phyloP scores from a whole-genome alignment of 2,888 invertebrate genomes.

The Amiota minor region DNA sequence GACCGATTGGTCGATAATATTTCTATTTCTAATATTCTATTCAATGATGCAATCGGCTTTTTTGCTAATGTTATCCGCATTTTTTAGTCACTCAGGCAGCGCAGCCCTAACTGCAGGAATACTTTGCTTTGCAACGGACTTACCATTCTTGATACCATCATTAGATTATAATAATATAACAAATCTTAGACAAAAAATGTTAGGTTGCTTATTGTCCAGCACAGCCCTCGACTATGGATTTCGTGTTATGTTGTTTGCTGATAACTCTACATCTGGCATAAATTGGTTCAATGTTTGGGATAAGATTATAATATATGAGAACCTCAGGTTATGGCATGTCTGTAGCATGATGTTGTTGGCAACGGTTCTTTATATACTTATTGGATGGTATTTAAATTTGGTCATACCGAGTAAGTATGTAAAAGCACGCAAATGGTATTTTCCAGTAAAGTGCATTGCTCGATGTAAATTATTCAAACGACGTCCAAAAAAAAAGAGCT shows the following conservation, averaged over 20 bases:
- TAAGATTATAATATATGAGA: conserved; percentile 78
- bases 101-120: conserved; percentile 85
- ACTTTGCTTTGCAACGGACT: conserved; percentile 81
- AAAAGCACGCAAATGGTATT: conserved; percentile 86
- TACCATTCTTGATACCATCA: conserved; percentile 81
- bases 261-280: conserved; percentile 78
- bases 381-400: conserved; percentile 88
- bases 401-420: conserved; percentile 89
- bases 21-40: conserved; percentile 83
- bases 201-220: conserved; percentile 80
- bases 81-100: conserved; percentile 85
- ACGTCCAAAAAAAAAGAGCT: not conserved
- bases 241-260: conserved; percentile 79
- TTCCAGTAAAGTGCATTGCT: conserved; percentile 75
- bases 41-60: conserved; percentile 81
- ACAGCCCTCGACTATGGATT: conserved; percentile 86
- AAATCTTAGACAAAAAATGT: conserved; percentile 74
- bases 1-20: conserved; percentile 78
- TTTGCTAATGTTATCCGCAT: conserved; percentile 83
- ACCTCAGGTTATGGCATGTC: conserved; percentile 80
- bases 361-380: conserved; percentile 76
- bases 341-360: conserved; percentile 78
- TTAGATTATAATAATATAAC: conserved; percentile 73
- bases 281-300: conserved; percentile 75
- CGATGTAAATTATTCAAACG: not conserved